phyloP scores from a whole-genome alignment of 2,113 vertebrate genomes.

The Myrmecobius fasciatus region DNA sequence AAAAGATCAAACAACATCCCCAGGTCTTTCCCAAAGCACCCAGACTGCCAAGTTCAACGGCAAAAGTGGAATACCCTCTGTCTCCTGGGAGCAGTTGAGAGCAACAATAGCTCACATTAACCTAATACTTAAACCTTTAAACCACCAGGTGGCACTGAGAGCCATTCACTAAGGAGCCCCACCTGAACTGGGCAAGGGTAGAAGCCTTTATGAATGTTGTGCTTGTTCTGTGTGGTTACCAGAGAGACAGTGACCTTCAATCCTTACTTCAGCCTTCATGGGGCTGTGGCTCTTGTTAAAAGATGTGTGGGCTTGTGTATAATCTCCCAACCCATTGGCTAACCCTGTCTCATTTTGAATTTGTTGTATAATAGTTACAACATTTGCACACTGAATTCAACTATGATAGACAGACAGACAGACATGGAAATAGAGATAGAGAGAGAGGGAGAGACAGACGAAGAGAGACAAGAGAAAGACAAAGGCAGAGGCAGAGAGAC shows the following conservation, averaged over 20 bases:
- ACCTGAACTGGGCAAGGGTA: neutral
- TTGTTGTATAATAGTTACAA: neutral
- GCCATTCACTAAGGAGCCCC: neutral
- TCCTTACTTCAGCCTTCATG: neutral
- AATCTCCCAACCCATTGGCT: neutral
- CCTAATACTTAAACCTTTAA: neutral
- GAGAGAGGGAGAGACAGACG: neutral
- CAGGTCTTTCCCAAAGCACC: neutral
- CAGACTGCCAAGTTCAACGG: neutral
- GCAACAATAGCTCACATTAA: neutral
- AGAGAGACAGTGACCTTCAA: neutral
- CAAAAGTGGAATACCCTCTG: neutral
- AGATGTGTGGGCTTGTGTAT: neutral
- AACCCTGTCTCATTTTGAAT: neutral
- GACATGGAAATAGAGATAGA: neutral
- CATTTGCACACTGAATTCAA: neutral
- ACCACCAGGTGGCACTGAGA: neutral
- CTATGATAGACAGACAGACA: neutral
- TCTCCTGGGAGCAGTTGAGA: neutral
- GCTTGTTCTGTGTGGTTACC: neutral
- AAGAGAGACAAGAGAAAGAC: neutral
- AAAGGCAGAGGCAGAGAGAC: neutral
- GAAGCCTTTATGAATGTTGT: neutral
- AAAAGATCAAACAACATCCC: neutral
- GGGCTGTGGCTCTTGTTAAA: neutral